These are phyloP conservation scores for Enchytraeus crypticus DNA, from an alignment of 2,888 invertebrate genomes.

Conservation along the genomic window DNA sequence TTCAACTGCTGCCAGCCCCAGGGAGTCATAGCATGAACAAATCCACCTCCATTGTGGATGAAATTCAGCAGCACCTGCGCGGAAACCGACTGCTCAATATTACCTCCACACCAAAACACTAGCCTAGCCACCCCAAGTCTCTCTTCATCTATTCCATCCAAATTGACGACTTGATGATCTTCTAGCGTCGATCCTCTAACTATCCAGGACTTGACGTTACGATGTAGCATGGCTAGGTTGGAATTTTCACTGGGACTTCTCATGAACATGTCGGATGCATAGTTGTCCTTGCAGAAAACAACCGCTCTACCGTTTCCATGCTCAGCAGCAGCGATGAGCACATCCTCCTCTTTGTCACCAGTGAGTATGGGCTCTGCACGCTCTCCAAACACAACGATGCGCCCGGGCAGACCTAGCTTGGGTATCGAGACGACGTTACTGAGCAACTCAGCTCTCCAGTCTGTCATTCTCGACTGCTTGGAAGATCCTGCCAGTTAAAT, in stretches of 20 bases:
- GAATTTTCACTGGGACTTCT: too few relatives aligned
- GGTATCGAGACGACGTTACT: neutral
- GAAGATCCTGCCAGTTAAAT: too few relatives aligned
- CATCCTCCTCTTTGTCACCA: conserved; percentile 10
- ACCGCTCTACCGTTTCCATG: conserved; percentile 15
- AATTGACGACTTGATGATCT: too few relatives aligned
- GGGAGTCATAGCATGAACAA: conserved; percentile 23
- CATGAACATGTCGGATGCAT: too few relatives aligned
- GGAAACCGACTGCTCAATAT: neutral
- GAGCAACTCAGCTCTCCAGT: neutral
- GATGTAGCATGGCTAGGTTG: too few relatives aligned
- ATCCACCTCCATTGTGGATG: conserved; percentile 18
- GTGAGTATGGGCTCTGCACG: conserved; percentile 3
- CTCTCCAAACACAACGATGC: conserved; percentile 7
- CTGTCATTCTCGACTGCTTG: too few relatives aligned
- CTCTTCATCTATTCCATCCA: neutral
- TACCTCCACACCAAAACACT: neutral
- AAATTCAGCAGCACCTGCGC: neutral
- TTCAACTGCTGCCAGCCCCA: conserved; percentile 26
- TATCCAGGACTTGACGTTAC: conserved; percentile 9
- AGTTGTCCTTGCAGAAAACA: conserved; percentile 16
- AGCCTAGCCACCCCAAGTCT: neutral
- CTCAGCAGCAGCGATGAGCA: conserved; percentile 8
- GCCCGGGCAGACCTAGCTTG: conserved; percentile 6
- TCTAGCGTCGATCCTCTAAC: too few relatives aligned